Evolutionary conservation across 92 coral and sea anemone species (phyloP).

Genomic region (Blastomussa wellsi): DNA sequence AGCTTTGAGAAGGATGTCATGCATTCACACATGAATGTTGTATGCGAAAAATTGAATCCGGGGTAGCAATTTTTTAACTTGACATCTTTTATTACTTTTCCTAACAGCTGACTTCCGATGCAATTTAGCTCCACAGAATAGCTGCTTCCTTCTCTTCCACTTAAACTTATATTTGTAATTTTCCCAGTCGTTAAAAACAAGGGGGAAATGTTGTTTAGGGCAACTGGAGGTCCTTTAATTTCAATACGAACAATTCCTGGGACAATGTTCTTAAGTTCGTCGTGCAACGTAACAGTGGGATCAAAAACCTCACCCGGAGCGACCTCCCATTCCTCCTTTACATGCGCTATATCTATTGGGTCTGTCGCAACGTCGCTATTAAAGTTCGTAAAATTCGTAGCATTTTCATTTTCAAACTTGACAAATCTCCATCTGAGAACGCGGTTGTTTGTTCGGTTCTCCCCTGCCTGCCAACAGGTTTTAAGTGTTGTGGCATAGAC

Average conservation of each 20-base stretch:
- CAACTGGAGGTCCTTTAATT: slow-evolving; percentile 28
- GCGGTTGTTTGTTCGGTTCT: slow-evolving; percentile 55
- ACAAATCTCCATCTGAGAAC: slow-evolving; percentile 80
- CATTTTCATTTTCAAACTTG: slow-evolving; percentile 49
- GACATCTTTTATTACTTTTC: slow-evolving; percentile 41
- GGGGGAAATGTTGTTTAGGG: slow-evolving; percentile 54
- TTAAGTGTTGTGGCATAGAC: slow-evolving; percentile 86
- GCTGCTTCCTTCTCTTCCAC: slow-evolving; percentile 49
- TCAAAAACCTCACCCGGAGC: slow-evolving; percentile 79
- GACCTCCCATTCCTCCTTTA: slow-evolving; percentile 75
- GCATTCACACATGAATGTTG: slow-evolving; percentile 59
- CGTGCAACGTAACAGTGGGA: slow-evolving; percentile 65
- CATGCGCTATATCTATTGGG: slow-evolving; percentile 60
- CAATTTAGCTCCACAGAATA: slow-evolving; percentile 62
- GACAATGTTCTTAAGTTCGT: slow-evolving; percentile 77
- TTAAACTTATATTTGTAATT: slow-evolving; percentile 48
- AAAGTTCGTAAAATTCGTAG: slow-evolving; percentile 34
- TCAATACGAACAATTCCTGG: slow-evolving; percentile 72
- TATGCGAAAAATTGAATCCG: slow-evolving; percentile 46
- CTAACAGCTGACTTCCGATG: slow-evolving; percentile 64
- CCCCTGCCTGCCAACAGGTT: slow-evolving; percentile 73
- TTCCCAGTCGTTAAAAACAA: slow-evolving; percentile 62
- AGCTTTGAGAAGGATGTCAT: background rate
- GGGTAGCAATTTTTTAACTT: slow-evolving; percentile 60
- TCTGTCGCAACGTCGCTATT: slow-evolving; percentile 76